Evolutionary conservation across 2,888 invertebrate species (phyloP), one percentile per base, ranked within the genome.

Genomic region (Crioceris asparagi): DNA sequence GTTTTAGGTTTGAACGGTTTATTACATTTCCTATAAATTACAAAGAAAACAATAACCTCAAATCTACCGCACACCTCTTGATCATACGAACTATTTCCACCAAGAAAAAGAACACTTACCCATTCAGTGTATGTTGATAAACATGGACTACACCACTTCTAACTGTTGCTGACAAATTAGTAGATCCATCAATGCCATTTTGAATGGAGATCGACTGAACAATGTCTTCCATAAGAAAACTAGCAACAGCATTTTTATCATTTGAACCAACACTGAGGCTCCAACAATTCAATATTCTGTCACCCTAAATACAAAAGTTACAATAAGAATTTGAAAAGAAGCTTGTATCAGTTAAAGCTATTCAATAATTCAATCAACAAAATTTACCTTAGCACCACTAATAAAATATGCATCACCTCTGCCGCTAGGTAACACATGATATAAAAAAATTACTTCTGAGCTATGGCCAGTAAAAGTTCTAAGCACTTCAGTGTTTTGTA

Each of bases 121-220:
- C 85, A 64, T 86, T 87, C 23, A 84, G 66, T 46, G 75, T 74
- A 52, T 83, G 80, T 34, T 78, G 72, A 60, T 85, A 92, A 37
- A 85, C 67, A 61, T 88, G 82, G 25, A 84, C 74, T 4, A 79
- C 76, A 1, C 92, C 92, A 54, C 78, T 82, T 48, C 79, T 72
- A 0, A 86, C 85, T 0, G 77, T 71, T 59, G 66, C 60, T 46
- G 72, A 60, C 61, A 65, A 54, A 47, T 65, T 66, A 0, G 68
- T 68, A 7, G 62, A 52, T 0, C 71, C 71, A 3, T 72, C 71
- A 7, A 68, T 67, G 3, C 62, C 61, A 14, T 67, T 55, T 42
- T 71, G 56, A 1, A 70, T 62, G 0, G 76, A 72, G 15, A 77
- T 47, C 37, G 65, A 66, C 32, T 65, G 51, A 1, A 79, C 76